Conservation (phyloP, 2,888 invertebrate species). For the Sinopyrophorus schimmeli region DNA sequence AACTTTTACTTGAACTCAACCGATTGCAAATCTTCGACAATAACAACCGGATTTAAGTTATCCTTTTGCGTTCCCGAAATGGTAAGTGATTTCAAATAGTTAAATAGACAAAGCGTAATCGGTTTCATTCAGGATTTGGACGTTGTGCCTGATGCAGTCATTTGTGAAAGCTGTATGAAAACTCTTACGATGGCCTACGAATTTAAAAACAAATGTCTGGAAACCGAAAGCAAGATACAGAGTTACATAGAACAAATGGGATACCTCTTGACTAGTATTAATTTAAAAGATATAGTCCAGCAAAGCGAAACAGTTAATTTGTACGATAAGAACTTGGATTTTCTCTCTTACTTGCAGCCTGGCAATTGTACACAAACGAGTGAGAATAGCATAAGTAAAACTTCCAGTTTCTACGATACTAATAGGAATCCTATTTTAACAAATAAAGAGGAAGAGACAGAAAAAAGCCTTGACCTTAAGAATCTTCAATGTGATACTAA, state of each 20-base stretch:
- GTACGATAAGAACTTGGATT: neutral
- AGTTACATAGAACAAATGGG: constrained; percentile 25
- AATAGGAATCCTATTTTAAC: constrained; percentile 3
- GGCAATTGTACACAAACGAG: too few relatives aligned
- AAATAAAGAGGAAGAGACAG: neutral
- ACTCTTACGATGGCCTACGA: constrained; percentile 14
- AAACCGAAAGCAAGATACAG: constrained; percentile 21
- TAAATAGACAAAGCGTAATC: neutral
- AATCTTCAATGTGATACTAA: constrained; percentile 22
- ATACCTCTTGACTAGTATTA: constrained; percentile 17
- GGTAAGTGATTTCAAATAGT: constrained; percentile 15
- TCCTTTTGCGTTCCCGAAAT: constrained; percentile 19
- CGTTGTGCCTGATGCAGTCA: constrained; percentile 21
- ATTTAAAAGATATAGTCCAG: constrained; percentile 17
- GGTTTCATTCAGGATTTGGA: constrained; percentile 18
- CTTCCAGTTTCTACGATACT: constrained; percentile 1
- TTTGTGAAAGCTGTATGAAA: constrained; percentile 19
- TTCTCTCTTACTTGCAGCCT: too few relatives aligned
- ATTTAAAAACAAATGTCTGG: constrained; percentile 26
- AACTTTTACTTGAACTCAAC: constrained; percentile 14
- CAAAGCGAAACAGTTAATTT: constrained; percentile 4
- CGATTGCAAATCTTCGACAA: constrained; percentile 15
- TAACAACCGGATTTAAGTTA: constrained; percentile 14
- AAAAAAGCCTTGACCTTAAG: constrained; percentile 17
- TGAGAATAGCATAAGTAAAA: too few relatives aligned